Conservation (phyloP, 2,113 vertebrate genomes). For the Dryoscopus gambensis region DNA sequence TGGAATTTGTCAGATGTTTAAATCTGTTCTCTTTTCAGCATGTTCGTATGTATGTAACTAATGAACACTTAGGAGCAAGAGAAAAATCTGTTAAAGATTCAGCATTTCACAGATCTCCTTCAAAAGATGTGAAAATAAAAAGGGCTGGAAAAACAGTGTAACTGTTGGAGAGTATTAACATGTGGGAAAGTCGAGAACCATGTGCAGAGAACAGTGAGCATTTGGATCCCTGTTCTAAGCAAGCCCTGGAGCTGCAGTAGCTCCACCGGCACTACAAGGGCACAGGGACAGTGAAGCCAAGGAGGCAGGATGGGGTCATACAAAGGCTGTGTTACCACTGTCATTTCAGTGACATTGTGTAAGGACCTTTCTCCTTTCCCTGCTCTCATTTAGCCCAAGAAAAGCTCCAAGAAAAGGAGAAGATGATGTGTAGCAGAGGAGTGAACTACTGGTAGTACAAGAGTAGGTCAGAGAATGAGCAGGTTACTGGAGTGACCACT, state of each 20-base stretch:
- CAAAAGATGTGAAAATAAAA: constrained; percentile 33
- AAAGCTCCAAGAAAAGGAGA: not conserved
- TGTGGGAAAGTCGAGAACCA: not conserved
- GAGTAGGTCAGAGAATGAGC: not conserved
- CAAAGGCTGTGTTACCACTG: not conserved
- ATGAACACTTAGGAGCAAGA: not conserved
- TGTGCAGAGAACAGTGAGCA: not conserved
- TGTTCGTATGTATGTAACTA: not conserved
- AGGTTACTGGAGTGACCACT: not conserved
- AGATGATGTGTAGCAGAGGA: not conserved
- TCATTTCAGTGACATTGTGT: rapidly evolving
- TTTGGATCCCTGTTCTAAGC: not conserved
- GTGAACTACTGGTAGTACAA: not conserved
- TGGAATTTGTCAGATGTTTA: constrained; percentile 56
- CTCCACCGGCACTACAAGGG: not conserved
- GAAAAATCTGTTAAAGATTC: constrained; percentile 47
- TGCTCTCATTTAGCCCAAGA: not conserved
- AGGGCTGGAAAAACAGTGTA: constrained; percentile 8
- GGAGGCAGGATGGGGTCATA: not conserved
- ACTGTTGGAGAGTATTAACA: not conserved
- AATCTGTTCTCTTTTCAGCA: not conserved
- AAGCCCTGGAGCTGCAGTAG: not conserved
- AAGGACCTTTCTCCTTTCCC: not conserved
- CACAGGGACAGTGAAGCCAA: not conserved
- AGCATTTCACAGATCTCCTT: constrained; percentile 1